Evolutionary conservation across 2,113 vertebrate genomes (phyloP), one percentile per base, ranked within the genome.

Genomic region (Aviceda subcristata): DNA sequence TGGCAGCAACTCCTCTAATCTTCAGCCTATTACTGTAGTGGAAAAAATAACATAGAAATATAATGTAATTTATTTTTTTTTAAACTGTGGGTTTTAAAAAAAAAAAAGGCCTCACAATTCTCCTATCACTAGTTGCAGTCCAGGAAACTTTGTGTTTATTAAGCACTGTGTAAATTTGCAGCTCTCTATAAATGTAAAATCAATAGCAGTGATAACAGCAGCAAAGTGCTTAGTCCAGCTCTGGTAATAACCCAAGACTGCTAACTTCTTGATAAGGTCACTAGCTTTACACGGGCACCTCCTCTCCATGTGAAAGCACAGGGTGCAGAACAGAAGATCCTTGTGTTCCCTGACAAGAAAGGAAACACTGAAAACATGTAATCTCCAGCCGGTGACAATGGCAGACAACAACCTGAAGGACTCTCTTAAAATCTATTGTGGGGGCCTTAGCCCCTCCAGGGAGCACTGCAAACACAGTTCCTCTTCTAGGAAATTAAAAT

Each of bases 161-260:
- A 93, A 97, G 78, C 63, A 30, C 88, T 96, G 88, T 97, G 95
- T 93, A 97, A 93, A 97, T 97, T 92, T 95, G 50, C 85, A 88
- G 79, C 82, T 86, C 55, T 93, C 87, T 96, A 38, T 93, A 94
- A 97, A 97, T 95, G 94, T 90, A 80, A 96, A 96, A 95, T 97
- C 94, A 93, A 96, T 97, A 94, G 38, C n/a, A 80, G 23, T 93
- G 96, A 86, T 97, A 97, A 92, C 81, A 92, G 53, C 71, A 95
- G 85, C 97, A 86, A 91, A 96, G 92, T 83, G 74, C 78, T 86
- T 91, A 93, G 78, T 60, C 63, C 75, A 90, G 78, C 74, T 80
- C 78, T 93, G 90, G 50, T 95, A 91, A 81, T 85, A 93, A 85
- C 66, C 67, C 81, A 76, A 57, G 74, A 72, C 46, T 88, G 90